Percentiles rank a stretch among this genome's conserved stretches.
These are phyloP conservation scores for Orycteropus afer DNA, from an alignment of 2,113 vertebrate genomes.

Conservation along the genomic window DNA sequence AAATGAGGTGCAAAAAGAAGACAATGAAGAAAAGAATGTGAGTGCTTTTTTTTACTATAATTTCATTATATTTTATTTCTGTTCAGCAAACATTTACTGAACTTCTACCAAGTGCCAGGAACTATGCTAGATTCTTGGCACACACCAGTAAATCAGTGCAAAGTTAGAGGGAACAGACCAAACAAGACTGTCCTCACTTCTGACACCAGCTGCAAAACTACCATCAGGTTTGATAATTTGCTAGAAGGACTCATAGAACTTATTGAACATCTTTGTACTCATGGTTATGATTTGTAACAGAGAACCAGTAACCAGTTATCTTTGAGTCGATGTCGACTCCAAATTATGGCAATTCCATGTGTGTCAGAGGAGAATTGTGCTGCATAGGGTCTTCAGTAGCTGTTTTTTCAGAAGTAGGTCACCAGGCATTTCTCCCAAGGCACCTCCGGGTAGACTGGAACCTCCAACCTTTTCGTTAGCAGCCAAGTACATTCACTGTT, in stretches of 20 bases:
- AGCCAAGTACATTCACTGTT: not conserved
- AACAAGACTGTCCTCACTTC: not conserved
- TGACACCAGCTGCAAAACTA: not conserved
- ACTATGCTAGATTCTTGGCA: not conserved
- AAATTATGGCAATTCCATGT: not conserved
- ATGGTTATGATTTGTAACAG: not conserved
- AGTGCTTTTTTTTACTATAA: slow-evolving; percentile 7
- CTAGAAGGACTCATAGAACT: not conserved
- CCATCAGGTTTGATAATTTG: not conserved
- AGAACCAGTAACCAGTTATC: not conserved
- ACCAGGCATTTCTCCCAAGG: not conserved
- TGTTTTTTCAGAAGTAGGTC: not conserved
- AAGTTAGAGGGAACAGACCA: not conserved
- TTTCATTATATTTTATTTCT: not conserved
- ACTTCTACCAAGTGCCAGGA: not conserved
- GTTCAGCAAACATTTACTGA: not conserved
- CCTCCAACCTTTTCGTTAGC: not conserved
- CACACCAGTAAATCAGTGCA: not conserved
- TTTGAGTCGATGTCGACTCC: not conserved
- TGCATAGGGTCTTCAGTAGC: not conserved
- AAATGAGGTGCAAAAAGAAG: slow-evolving; percentile 66
- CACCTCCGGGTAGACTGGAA: not conserved
- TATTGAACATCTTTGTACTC: not conserved
- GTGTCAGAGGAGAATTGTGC: not conserved
- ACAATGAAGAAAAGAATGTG: slow-evolving; percentile 77